Conservation (phyloP, 2,113 vertebrate species). For the Cheirogaleus medius region DNA sequence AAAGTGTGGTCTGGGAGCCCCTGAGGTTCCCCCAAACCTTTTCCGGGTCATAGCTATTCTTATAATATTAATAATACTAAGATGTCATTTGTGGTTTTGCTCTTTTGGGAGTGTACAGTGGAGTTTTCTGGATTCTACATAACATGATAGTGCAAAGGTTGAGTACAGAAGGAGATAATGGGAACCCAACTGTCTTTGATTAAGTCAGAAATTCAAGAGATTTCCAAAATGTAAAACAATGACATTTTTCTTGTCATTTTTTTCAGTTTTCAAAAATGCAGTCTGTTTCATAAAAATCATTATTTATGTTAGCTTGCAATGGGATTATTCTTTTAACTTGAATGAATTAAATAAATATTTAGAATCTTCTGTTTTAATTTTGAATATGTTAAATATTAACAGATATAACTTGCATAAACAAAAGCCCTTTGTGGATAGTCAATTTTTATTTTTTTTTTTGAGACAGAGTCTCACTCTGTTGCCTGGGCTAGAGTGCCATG, state of each 20-base stretch:
- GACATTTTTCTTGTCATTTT: neutral
- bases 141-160: neutral
- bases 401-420: neutral
- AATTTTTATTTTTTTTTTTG: neutral
- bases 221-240: neutral
- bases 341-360: slow-evolving; percentile 4
- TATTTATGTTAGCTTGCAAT: neutral
- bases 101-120: neutral
- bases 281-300: neutral
- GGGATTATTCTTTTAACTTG: neutral
- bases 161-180: neutral
- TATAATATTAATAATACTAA: neutral
- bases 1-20: neutral
- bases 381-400: neutral
- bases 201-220: neutral
- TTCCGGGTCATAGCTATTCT: neutral
- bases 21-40: neutral
- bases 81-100: neutral
- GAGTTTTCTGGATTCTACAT: neutral
- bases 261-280: neutral
- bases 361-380: neutral
- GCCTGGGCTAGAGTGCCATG: too few relatives aligned
- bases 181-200: neutral
- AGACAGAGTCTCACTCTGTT: too few relatives aligned
- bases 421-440: neutral